Evolutionary conservation across 2,113 vertebrate species (phyloP).

Genomic region (Engystomops pustulosus): DNA sequence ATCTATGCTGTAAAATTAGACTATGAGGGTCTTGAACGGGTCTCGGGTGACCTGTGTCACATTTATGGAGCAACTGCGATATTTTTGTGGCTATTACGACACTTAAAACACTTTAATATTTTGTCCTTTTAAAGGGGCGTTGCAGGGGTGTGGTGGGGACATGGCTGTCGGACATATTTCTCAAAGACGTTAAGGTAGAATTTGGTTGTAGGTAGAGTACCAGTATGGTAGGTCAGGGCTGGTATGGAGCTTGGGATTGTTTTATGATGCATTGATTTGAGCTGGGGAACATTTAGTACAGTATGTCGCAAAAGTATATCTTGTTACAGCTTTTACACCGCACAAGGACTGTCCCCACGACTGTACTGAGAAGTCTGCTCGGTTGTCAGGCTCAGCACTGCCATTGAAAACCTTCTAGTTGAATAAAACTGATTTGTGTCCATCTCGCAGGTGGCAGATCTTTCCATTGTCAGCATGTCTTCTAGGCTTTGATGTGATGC

Average conservation of each 20-base stretch:
- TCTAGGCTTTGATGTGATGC: neutral
- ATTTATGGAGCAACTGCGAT: neutral
- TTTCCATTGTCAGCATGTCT: conserved; percentile 16
- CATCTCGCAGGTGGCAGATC: neutral
- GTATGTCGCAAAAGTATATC: neutral
- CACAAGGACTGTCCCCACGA: neutral
- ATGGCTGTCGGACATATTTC: neutral
- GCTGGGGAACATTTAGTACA: neutral
- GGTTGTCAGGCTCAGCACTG: neutral
- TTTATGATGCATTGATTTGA: neutral
- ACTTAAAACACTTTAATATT: neutral
- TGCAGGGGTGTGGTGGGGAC: neutral
- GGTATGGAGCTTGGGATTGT: neutral
- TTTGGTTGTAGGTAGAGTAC: neutral
- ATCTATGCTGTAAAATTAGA: neutral
- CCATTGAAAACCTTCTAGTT: neutral
- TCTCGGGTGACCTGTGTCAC: neutral
- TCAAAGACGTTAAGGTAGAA: neutral
- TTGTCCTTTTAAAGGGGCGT: neutral
- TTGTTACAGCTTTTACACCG: neutral
- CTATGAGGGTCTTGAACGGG: neutral
- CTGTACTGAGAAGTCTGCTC: neutral
- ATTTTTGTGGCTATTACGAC: neutral
- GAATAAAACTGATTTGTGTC: neutral
- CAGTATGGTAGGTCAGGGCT: neutral